Base-by-base conservation (phyloP, 2,113 vertebrate species). In the Columbina picui region DNA sequence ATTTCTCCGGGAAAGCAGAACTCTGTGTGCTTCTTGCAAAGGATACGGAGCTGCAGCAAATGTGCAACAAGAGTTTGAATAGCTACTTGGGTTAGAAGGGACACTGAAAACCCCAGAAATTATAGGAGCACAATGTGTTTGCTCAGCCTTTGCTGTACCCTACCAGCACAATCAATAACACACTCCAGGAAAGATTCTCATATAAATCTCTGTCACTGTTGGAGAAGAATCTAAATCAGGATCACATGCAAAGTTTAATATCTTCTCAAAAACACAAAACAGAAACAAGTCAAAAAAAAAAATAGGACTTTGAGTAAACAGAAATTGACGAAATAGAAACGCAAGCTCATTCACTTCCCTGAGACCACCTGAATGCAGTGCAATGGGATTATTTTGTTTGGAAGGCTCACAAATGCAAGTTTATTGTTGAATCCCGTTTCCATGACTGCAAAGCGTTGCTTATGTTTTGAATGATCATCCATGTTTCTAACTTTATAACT, bases 351-450 rank as follows among this genome's bases (percentile, higher is more conserved):
- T 95, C 89, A 96, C 75, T 91, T 96, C 76, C 70, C 67, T 30
- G 26, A 95, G 86, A 97, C 96, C 97, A 97, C 97, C 96, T 97
- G 96, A 97, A 94, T 50, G 90, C 5, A 96, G 78, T 85, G 90
- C 96, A 95, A 30, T 95, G 94, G 89, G 88, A 97, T 98, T 97
- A 98, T 98, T 97, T 97, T 97, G 86, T 95, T 89, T 91, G 81
- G 94, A 97, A 95, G 71, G 55, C 86, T 97, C 93, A 97, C 94
- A 96, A 98, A 98, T 96, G 89, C 94, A 91, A 97, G 95, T 96
- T 97, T 98, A 97, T 94, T 98, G 94, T 96, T 98, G 96, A 98
- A 97, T 87, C 91, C 41, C 5, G 92, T 98, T 97, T 96, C 97
- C 97, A 97, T 97, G 96, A 96, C 94, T 93, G 78, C 93, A 94